phyloP scores from a whole-genome alignment of 2,888 invertebrate genomes.

The Scaptomyza caliginosa region DNA sequence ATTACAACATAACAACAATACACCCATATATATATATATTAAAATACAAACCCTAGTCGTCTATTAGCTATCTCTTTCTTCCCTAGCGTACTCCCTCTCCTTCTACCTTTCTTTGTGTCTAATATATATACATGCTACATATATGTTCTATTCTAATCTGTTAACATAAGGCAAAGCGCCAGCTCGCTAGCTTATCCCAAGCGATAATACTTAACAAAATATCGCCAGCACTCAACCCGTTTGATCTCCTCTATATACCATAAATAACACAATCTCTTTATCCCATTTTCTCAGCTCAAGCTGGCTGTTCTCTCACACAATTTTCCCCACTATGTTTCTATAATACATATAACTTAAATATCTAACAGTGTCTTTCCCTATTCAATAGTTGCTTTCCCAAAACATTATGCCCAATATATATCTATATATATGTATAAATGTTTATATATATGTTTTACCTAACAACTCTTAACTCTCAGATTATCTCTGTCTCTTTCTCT shows the following conservation, averaged over 20 bases:
- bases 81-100: constrained; percentile 19
- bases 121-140: not conserved
- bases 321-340: not conserved
- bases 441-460: constrained; percentile 12
- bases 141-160: constrained; percentile 7
- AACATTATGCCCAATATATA: constrained; percentile 27
- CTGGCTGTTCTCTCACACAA: constrained; percentile 8
- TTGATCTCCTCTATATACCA: not conserved
- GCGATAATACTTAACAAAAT: constrained; percentile 11
- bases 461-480: constrained; percentile 23
- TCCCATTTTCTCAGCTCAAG: not conserved
- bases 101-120: constrained; percentile 3
- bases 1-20: constrained; percentile 34
- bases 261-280: not conserved
- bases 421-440: constrained; percentile 21
- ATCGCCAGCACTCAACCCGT: constrained; percentile 26
- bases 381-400: constrained; percentile 11
- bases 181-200: constrained; percentile 9
- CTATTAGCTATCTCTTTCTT: constrained; percentile 36
- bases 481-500: constrained; percentile 32
- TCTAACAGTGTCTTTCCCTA: not conserved
- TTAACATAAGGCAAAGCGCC: constrained; percentile 10
- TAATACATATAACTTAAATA: not conserved
- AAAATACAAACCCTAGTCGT: constrained; percentile 48
- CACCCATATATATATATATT: not conserved